A percentile compares a stretch with the other conserved stretches of the same genome.
Evolutionary conservation across 2,797 vertebrate species (phyloP).

Genomic region (Acestrorhynchus altus): DNA sequence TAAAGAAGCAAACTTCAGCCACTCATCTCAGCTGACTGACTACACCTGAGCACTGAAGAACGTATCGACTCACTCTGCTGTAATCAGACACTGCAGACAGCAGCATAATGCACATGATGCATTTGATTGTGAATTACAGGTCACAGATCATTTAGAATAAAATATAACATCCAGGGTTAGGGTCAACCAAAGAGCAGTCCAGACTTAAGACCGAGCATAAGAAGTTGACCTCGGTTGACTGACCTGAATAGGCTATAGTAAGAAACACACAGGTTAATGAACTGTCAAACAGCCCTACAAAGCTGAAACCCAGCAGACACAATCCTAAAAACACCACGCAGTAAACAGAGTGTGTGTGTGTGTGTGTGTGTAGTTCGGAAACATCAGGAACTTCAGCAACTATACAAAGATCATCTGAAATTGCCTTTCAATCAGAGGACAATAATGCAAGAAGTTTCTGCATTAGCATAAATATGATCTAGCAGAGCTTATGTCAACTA

Average conservation of each 20-base stretch:
- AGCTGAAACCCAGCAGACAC: not conserved
- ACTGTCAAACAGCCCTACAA: conserved; percentile 4
- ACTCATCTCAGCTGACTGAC: too few species aligned
- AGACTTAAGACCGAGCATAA: not conserved
- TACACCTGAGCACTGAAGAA: too few species aligned
- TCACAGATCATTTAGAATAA: not conserved
- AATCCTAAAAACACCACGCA: conserved; percentile 3
- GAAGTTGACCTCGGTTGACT: not conserved
- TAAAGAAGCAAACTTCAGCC: too few species aligned
- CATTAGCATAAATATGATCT: not conserved
- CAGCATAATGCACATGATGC: not conserved
- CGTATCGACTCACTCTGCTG: too few species aligned
- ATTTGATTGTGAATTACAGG: not conserved
- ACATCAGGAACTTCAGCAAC: not conserved
- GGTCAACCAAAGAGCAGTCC: not conserved
- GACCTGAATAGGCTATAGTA: not conserved
- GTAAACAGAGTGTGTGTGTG: not conserved
- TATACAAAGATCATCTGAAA: not conserved
- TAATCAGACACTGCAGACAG: too few species aligned
- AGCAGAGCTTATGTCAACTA: not conserved
- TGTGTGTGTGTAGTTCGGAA: not conserved
- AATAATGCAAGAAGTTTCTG: not conserved
- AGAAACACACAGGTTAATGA: conserved; percentile 1
- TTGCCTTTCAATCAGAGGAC: not conserved
- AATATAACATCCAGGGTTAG: conserved; percentile 1